Base-by-base conservation (phyloP, 2,113 vertebrate genomes). In the Leiothrix lutea region DNA sequence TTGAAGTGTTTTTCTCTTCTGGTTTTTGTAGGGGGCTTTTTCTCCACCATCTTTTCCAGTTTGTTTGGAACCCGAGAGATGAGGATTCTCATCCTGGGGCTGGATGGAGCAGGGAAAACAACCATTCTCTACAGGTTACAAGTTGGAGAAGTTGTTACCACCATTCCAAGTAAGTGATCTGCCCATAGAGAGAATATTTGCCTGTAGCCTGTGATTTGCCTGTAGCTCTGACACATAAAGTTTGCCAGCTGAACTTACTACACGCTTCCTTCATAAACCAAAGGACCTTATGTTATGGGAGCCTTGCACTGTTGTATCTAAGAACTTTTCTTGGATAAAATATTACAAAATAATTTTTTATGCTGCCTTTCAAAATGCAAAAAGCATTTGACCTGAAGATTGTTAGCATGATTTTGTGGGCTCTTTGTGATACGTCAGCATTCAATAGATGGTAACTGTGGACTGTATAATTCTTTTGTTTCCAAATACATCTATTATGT, bases 101-200 rank as follows among this genome's bases (percentile, higher is more conserved):
- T 99, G 96, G 99, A 99, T 9, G 99, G 99, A 79, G 99, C 99
- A 14, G 99, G 99, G 79, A 99, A 99, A 97, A 99, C 99, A 4
- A 99, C 99, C 33, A 99, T 99, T 95, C 98, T 99, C 48, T 99
- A 99, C 97, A 98, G 99, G 73, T 97, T 99, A 81, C 99, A 99
- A 95, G 99, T 99, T 42, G 99, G 99, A 96, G 99, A 99, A 97
- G 99, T 99, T 38, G 99, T 99, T 85, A 99, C 99, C 69, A 99
- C 99, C 45, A 99, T 99, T 96, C 99, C 99, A 9, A 99, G 99
- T 99, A 98, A 85, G 99, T 98, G 80, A 20, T 82, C 47, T 38
- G 58, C 93, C 15, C 91, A 2, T 1, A n/a, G 47, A 42, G 50
- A 48, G 54, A 19, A 22, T 20, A 28, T 77, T 62, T 70, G 40